Conservation (phyloP, 2,113 vertebrate species). For the Cercocebus atys region DNA sequence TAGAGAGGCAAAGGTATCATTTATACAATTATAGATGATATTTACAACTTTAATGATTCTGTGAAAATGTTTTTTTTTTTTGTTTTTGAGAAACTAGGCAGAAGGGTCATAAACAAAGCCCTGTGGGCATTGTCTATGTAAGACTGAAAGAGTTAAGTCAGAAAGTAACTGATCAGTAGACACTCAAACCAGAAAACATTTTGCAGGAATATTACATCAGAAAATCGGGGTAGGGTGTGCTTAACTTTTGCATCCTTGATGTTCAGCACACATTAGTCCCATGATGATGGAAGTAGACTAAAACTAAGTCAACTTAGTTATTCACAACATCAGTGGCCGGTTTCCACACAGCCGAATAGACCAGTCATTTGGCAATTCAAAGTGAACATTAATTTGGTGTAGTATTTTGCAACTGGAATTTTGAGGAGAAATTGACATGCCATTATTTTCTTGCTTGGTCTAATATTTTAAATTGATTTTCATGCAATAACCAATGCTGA, state of each 20-base stretch:
- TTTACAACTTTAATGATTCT: slow-evolving; percentile 16
- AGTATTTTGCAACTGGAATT: not conserved
- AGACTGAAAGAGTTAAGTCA: not conserved
- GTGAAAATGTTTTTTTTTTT: not conserved
- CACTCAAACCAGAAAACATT: not conserved
- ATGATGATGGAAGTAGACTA: not conserved
- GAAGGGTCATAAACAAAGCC: not conserved
- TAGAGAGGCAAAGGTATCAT: not conserved
- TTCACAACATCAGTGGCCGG: not conserved
- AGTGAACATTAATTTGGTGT: not conserved
- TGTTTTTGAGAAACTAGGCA: not conserved
- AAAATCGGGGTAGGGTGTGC: not conserved
- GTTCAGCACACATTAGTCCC: not conserved
- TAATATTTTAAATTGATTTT: not conserved
- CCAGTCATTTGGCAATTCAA: not conserved
- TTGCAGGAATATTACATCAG: not conserved
- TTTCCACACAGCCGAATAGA: not conserved
- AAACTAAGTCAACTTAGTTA: not conserved
- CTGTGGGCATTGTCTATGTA: not conserved
- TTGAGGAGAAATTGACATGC: not conserved
- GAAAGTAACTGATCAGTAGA: not conserved
- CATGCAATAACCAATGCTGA: not conserved
- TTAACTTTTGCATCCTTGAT: not conserved
- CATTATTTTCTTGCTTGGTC: not conserved
- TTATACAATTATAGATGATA: not conserved